Base-by-base conservation (phyloP, 2,888 invertebrate species). In the Tortricodes alternella region DNA sequence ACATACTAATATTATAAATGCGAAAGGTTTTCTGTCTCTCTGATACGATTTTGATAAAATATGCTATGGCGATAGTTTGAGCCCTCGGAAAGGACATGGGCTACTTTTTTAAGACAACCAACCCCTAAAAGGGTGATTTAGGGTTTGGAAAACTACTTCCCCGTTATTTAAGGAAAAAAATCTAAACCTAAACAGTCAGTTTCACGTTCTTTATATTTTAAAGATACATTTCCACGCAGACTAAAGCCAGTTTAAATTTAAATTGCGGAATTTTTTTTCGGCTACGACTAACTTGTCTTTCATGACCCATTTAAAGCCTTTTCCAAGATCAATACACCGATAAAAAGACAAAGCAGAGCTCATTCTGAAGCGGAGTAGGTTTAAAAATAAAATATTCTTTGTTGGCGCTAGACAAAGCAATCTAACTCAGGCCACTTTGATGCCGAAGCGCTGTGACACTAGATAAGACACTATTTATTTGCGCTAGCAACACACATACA, bases 361-460 rank as follows among this genome's bases (percentile, higher is more conserved):
- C 27, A n/a, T 13, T 18, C 48, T 37, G 29, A 7, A 11, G 6
- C 11, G 37, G 27, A 27, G 49, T 29, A 39, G 39, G 6, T 76
- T 74, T 68, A 70, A 74, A 76, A 76, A 75, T 72, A 75, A 74
- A 70, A 71, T 67, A 67, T 67, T 74, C 80, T 75, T 76, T 75
- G 75, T 71, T 59, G 59, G 66, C 66, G 62, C 63, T 63, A 68
- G 70, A 72, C 74, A 77, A 79, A 77, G 80, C 69, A 62, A 52
- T 62, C 67, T 59, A 68, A 66, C 68, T 72, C 51, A 62, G 70
- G 77, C 73, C 75, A 76, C 78, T 81, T 75, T 70, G 76, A 57
- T 67, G 69, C 60, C 27, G 19, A 23, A 48, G 39, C 6, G 3
- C 27, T 13, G 23, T n/a, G 24, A 37, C 41, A 41, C 9, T n/a